Base-by-base conservation (phyloP, 2,113 vertebrate species). In the Kryptolebias marmoratus region DNA sequence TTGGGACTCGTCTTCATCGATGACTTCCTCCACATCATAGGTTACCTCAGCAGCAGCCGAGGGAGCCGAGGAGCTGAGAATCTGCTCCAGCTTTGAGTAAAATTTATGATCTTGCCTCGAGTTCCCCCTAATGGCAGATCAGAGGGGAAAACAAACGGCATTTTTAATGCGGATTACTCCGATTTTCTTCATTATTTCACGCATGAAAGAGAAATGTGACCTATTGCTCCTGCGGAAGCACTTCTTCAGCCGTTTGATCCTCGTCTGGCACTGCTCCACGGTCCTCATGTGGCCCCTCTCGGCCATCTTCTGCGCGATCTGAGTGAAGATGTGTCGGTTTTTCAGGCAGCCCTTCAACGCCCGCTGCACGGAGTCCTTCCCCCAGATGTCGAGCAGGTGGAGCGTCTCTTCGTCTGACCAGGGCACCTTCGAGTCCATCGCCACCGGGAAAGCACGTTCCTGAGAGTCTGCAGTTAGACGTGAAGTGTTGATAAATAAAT, bases 341-440 rank as follows among this genome's bases (percentile, higher is more conserved):
- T 92, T 93, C 49, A 91, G 56, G 70, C 90, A 92, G 83, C 92
- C 87, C 73, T 92, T 91, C 45, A 93, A 48, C n/a, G 87, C 92
- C 1, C 79, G 77, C 83, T 92, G 92, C 64, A 92, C 65, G 0
- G 85, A 84, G 81, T 92, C 91, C 54, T 90, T 89, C 4, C 93
- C 93, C 93, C 93, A 93, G 49, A 93, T 89, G 75, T 93, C 90
- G 1, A 93, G 86, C 58, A 93, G 88, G 39, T 80, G 60, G n/a
- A 89, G 83, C 0, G 93, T 93, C 87, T 93, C 93, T 61, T 93
- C 89, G 2, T 93, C 91, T 0, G 93, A 90, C 93, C 93, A 93
- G 55, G 90, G 90, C 54, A 91, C 85, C 0, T 93, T 93, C 5
- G 79, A 66, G 76, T 93, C 93, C 1, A 55, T 65, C 0, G 68